These are phyloP conservation scores for Malthinus flaveolus DNA, from an alignment of 2,888 invertebrate genomes.

Conservation along the genomic window DNA sequence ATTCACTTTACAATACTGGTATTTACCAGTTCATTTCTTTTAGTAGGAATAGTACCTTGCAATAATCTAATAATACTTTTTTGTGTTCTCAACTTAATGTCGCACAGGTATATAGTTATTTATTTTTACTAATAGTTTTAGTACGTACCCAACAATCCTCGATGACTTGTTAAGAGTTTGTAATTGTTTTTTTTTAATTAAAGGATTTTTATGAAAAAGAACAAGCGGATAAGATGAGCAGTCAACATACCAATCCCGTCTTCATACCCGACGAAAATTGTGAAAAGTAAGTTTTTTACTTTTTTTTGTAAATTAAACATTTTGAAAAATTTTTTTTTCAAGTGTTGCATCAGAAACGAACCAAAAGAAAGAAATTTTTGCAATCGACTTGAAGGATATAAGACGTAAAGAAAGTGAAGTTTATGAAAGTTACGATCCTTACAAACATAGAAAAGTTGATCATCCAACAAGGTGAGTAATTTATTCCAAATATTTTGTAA, in stretches of 20 bases:
- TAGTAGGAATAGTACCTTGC: conserved; percentile 1
- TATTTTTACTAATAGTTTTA: conserved; percentile 11
- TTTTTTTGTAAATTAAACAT: neutral
- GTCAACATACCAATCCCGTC: conserved; percentile 58
- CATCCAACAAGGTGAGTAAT: conserved; percentile 75
- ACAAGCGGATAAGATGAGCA: conserved; percentile 41
- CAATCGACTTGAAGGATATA: conserved; percentile 7
- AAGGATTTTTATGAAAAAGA: conserved; percentile 10
- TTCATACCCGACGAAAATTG: conserved; percentile 60
- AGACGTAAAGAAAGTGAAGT: conserved; percentile 48
- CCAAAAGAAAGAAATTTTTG: conserved; percentile 4
- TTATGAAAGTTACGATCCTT: conserved; percentile 68
- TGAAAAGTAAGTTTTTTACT: conserved; percentile 49
- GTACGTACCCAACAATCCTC: conserved; percentile 7
- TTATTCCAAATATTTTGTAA: conserved; percentile 12
- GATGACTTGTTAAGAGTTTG: conserved; percentile 1
- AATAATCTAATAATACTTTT: conserved; percentile 17
- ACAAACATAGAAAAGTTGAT: conserved; percentile 66
- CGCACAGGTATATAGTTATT: conserved; percentile 13
- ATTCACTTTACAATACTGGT: conserved; percentile 1
- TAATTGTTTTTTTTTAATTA: neutral
- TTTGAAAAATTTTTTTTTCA: neutral
- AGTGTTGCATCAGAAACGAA: neutral
- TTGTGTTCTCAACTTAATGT: conserved; percentile 10
- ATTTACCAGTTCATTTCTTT: conserved; percentile 1